A percentile compares a stretch with the other conserved stretches of the same genome.
Evolutionary conservation across 2,113 vertebrate species (phyloP).

Genomic region (Clarias gariepinus): DNA sequence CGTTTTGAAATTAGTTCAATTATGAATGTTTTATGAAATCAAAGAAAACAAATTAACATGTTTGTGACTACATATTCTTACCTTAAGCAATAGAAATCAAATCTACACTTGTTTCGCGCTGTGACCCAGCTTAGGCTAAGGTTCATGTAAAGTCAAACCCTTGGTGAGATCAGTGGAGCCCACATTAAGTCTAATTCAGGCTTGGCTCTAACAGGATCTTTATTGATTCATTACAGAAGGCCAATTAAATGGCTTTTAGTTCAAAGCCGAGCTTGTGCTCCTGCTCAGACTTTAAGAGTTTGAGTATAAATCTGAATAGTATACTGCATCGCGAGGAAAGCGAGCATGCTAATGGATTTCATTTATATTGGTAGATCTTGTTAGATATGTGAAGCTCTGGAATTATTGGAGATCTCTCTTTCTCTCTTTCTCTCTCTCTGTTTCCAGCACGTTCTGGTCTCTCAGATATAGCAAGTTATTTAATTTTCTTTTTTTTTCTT

Average conservation of each 20-base stretch:
- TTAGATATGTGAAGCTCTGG: not conserved
- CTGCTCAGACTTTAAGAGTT: not conserved
- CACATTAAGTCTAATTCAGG: not conserved
- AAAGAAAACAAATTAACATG: not conserved
- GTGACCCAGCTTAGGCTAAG: not conserved
- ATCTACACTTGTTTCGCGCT: not conserved
- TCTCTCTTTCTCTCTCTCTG: not conserved
- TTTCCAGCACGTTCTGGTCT: not conserved
- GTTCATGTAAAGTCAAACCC: not conserved
- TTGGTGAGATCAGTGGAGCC: not conserved
- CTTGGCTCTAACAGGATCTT: not conserved
- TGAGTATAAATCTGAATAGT: not conserved
- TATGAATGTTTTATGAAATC: not conserved
- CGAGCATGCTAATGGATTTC: not conserved
- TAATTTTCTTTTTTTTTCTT: too few species aligned
- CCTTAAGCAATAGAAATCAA: not conserved
- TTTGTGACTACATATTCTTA: not conserved
- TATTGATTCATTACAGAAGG: not conserved
- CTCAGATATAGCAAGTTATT: not conserved
- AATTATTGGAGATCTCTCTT: not conserved
- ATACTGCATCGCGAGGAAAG: not conserved
- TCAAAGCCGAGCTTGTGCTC: not conserved
- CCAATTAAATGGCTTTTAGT: slow-evolving; percentile 23
- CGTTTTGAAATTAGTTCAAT: too few species aligned
- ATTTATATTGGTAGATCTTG: not conserved